Base-by-base conservation (phyloP, 2,797 vertebrate genomes). In the Coluber constrictor region DNA sequence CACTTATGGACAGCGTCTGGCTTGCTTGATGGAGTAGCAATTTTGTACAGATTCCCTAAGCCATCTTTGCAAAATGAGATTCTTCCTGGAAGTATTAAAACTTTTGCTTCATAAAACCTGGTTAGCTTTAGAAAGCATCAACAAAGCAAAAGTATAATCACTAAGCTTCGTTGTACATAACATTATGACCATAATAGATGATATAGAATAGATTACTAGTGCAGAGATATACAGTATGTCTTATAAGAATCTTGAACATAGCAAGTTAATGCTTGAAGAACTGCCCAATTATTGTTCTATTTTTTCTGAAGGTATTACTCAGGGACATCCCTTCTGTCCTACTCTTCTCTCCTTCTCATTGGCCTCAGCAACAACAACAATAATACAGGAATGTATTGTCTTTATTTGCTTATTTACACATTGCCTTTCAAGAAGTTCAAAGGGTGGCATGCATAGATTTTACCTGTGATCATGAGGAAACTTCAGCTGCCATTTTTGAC, bases 381-480 rank as follows among this genome's bases (percentile, higher is more conserved):
- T 20, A 79, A 83, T 25, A 47, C 1, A 83, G 20, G 37, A 47
- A 83, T n/a, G n/a, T n/a, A 4, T 11, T 79, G 70, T 18, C 32
- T 79, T 90, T 70, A 43, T 32, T 92, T 88, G 11, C 16, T 5
- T 54, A 74, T 74, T 57, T 92, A 59, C 29, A 74, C 43, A 59
- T 9, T 60, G 3, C 1, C 29, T 37, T 89, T 56, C 51, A 63
- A 32, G 29, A 63, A 83, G 56, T 43, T 20, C 27, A 7, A 37
- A 61, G 16, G 4, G 23, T 8, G 27, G 20, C 70, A 79, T 59
- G 20, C 70, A 90, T 27, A 87, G 18, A 60, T 90, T 87, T 51
- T 96, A 99, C 99, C 98, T 99, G 98, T 99, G 99, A 86, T 99
- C 99, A 0, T 99, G 98, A 18, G 99, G 99, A 88, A 98, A 98